Conservation (phyloP, 2,888 invertebrate genomes). For the Ormia ochracea region DNA sequence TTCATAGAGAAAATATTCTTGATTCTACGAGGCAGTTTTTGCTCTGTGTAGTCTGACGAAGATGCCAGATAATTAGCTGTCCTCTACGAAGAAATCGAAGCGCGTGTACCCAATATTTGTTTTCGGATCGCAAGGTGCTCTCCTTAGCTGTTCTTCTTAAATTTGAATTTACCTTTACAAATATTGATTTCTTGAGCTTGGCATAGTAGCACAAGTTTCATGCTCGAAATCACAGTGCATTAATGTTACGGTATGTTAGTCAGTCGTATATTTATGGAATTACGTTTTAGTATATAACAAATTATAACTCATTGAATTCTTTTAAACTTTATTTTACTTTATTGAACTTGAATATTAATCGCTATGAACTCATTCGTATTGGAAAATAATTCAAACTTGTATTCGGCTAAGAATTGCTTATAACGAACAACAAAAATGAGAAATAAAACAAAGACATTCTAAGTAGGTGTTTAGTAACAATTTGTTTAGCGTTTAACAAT, state of each 20-base stretch:
- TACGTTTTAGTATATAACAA: background rate
- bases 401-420: conserved; percentile 8
- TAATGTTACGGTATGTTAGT: background rate
- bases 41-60: too few species aligned
- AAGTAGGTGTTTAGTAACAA: conserved; percentile 24
- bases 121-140: too few species aligned
- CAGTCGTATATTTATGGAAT: background rate
- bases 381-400: background rate
- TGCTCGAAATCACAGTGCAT: background rate
- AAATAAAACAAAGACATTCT: background rate
- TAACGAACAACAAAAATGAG: conserved; percentile 9
- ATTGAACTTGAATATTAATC: conserved; percentile 56
- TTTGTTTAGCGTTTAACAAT: too few species aligned
- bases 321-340: conserved; percentile 13
- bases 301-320: conserved; percentile 39
- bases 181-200: too few species aligned
- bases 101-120: too few species aligned
- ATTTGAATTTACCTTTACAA: too few species aligned
- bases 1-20: too few species aligned
- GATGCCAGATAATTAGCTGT: too few species aligned
- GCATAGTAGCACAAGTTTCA: background rate
- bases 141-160: too few species aligned
- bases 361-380: conserved; percentile 45
- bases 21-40: too few species aligned
- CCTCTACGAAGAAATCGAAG: too few species aligned